Base-by-base conservation (phyloP, 2,113 vertebrate species). In the Nyctereutes procyonoides region DNA sequence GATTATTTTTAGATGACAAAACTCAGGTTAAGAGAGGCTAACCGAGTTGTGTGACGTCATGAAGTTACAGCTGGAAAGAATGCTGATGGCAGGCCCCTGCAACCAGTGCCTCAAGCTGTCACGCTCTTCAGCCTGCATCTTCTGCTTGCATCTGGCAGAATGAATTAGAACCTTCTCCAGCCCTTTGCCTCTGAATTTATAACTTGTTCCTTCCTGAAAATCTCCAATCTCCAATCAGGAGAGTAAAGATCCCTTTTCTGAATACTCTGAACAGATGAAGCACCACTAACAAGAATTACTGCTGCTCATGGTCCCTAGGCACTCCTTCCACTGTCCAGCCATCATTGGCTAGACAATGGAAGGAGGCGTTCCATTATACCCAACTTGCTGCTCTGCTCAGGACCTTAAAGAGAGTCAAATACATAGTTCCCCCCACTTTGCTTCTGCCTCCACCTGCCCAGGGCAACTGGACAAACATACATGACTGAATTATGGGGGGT, bases 1-100 rank as follows among this genome's bases (percentile, higher is more conserved):
- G 58, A 73, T 56, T 90, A 81, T 30, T 82, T 93, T 94, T 79
- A 88, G 73, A 85, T 8, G 48, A 81, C 74, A n/a, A 95, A 48
- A 84, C 69, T 76, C 7, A 76, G 84, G 53, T n/a, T 15, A 73
- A 90, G 77, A 87, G 74, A 67, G 35, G 83, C 69, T 88, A 10
- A 88, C 35, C 51, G 26, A 67, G 32, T 43, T 5, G 0, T 9
- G 5, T 32, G 6, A 38, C 69, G 76, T 81, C 58, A 12, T 1
- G 26, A 30, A 30, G 74, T 51, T 26, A 16, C 53, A 10, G 35
- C 20, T 58, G 2, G 4, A 63, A 17, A 88, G 35, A 28, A 3
- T 56, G 9, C 48, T 32, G 30, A n/a, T 19, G 35, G 51, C 4
- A 30, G 14, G 30, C 24, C 32, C 73, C 32, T 55, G 58, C 12